phyloP scores from a whole-genome alignment of 1,140 invertebrate species.

The Drosophila sp. region DNA sequence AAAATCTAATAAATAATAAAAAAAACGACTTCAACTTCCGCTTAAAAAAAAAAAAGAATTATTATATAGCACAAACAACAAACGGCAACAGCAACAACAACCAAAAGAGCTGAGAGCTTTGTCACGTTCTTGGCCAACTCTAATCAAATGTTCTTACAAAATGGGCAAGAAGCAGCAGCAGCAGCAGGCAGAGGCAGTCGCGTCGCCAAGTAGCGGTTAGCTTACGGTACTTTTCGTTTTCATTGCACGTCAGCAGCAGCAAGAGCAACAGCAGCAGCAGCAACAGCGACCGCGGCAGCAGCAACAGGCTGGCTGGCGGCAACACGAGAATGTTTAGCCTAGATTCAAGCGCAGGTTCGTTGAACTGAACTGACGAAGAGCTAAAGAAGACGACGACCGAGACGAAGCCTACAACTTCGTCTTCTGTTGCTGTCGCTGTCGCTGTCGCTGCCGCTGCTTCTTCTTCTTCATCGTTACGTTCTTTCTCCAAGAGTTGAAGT shows the following conservation, averaged over 20 bases:
- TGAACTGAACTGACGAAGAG: conserved; percentile 77
- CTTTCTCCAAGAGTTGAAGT: conserved; percentile 23
- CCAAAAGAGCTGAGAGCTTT: conserved; percentile 6
- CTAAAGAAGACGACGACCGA: conserved; percentile 9
- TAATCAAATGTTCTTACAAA: conserved; percentile 51
- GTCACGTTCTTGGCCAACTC: conserved; percentile 27
- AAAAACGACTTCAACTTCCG: conserved; percentile 67
- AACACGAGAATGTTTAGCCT: conserved; percentile 82
- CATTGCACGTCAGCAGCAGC: conserved; percentile 79
- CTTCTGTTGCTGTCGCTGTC: neutral
- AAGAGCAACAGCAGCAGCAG: conserved; percentile 5
- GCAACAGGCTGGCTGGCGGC: conserved; percentile 22
- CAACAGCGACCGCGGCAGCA: conserved; percentile 28
- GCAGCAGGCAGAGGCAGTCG: neutral
- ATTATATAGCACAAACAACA: conserved; percentile 11
- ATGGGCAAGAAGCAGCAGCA: conserved; percentile 2
- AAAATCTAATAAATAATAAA: conserved; percentile 67
- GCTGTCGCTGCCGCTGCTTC: conserved; percentile 2
- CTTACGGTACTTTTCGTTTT: conserved; percentile 83
- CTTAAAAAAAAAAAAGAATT: conserved; percentile 56
- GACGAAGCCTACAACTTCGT: conserved; percentile 10
- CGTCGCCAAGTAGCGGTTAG: conserved; percentile 75
- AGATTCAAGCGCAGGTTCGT: conserved; percentile 83
- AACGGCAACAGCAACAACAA: conserved; percentile 1
- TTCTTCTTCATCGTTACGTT: conserved; percentile 38